phyloP scores from a whole-genome alignment of 2,888 invertebrate genomes.

The Eupithecia abbreviata region DNA sequence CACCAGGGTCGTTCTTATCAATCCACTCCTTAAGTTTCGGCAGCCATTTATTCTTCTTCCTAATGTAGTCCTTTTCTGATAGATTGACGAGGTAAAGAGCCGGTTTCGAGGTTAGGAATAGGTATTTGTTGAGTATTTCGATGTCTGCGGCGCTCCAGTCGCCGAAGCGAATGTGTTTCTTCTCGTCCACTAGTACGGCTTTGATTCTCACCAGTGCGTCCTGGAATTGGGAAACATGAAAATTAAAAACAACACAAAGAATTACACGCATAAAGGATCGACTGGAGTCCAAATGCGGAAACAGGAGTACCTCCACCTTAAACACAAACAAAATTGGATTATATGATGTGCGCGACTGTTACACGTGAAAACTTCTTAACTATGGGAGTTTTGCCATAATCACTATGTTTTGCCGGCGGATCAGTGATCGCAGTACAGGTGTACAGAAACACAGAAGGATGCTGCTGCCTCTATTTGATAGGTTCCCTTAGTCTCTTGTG shows the following conservation, averaged over 20 bases:
- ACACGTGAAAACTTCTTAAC: no score
- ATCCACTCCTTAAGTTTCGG: constrained; percentile 99
- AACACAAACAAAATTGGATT: no score
- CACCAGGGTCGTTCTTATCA: constrained; percentile 97
- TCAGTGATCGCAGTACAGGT: no score
- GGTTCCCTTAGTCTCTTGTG: no score
- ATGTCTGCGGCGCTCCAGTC: constrained; percentile 97
- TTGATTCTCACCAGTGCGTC: constrained; percentile 94
- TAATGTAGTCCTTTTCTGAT: constrained; percentile 98
- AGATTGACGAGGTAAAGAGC: constrained; percentile 98
- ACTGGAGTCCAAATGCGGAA: no score
- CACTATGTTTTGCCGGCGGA: no score
- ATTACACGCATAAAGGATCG: no score
- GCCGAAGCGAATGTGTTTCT: constrained; percentile 95
- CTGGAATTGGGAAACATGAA: constrained; percentile 71
- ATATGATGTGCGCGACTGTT: no score
- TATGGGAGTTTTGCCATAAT: no score
- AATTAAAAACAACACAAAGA: background rate
- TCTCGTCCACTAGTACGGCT: constrained; percentile 91
- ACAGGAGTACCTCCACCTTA: no score
- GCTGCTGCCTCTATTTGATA: no score
- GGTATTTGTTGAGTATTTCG: constrained; percentile 96
- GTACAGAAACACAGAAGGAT: no score
- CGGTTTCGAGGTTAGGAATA: constrained; percentile 98
- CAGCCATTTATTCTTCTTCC: constrained; percentile 99